Percentiles rank a stretch among this genome's conserved stretches.
phyloP scores from a whole-genome alignment of 2,113 vertebrate genomes.

The Plectropomus leopardus region DNA sequence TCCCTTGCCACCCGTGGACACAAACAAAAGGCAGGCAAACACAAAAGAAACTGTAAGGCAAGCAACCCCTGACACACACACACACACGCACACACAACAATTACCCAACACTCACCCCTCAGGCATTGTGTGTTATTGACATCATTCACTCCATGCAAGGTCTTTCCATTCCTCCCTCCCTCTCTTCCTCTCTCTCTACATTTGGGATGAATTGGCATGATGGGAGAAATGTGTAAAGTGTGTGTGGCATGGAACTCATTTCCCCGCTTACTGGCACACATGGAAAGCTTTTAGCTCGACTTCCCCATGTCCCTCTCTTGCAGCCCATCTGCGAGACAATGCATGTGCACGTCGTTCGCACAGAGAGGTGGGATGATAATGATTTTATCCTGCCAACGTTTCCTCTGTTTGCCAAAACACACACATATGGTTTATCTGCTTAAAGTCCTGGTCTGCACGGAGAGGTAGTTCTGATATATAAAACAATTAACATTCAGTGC shows the following conservation, averaged over 20 bases:
- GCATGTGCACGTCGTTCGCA: constrained; percentile 34
- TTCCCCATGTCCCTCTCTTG: constrained; percentile 50
- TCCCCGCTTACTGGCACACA: constrained; percentile 73
- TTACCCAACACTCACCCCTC: constrained; percentile 53
- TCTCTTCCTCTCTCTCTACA: constrained; percentile 54
- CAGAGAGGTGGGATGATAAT: constrained; percentile 31
- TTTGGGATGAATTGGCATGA: constrained; percentile 74
- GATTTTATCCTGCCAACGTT: constrained; percentile 60
- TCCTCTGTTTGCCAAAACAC: constrained; percentile 66
- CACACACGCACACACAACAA: constrained; percentile 44
- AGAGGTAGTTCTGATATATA: constrained; percentile 23
- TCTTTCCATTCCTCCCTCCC: constrained; percentile 60
- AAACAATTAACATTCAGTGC: constrained; percentile 39
- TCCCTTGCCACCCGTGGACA: constrained; percentile 73
- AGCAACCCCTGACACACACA: constrained; percentile 31
- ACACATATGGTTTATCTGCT: constrained; percentile 49
- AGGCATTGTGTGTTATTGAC: constrained; percentile 76
- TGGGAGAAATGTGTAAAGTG: constrained; percentile 63
- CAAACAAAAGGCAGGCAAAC: constrained; percentile 72
- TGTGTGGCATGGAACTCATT: constrained; percentile 72
- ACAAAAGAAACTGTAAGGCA: constrained; percentile 69
- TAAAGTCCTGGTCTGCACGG: not conserved
- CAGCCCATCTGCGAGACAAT: constrained; percentile 62
- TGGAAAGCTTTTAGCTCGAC: constrained; percentile 67
- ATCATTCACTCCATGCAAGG: constrained; percentile 75